Evolutionary conservation across 2,113 vertebrate species (phyloP).

Genomic region (Hystrix cristata): DNA sequence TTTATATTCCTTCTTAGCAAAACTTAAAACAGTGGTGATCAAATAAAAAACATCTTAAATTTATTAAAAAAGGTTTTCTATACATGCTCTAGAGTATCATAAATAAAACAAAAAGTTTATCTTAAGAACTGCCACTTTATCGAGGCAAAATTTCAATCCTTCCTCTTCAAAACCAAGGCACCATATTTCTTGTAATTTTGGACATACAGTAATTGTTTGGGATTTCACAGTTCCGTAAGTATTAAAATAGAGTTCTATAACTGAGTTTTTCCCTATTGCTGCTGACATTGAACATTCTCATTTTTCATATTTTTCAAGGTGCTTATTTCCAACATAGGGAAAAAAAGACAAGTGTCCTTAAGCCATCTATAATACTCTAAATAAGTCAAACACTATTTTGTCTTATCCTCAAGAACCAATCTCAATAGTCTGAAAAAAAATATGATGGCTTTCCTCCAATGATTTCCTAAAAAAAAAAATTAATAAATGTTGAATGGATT

Average conservation of each 20-base stretch:
- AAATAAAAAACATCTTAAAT: conserved; percentile 44
- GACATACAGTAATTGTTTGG: conserved; percentile 66
- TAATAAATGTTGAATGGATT: conserved; percentile 58
- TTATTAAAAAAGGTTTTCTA: conserved; percentile 62
- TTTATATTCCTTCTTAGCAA: conserved; percentile 43
- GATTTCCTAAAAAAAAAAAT: conserved; percentile 32
- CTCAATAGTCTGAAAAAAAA: conserved; percentile 61
- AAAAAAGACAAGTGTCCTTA: conserved; percentile 49
- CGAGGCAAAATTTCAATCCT: conserved; percentile 56
- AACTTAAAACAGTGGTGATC: conserved; percentile 55
- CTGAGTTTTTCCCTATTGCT: conserved; percentile 48
- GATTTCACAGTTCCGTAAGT: conserved; percentile 74
- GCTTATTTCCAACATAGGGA: conserved; percentile 17
- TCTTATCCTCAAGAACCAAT: conserved; percentile 43
- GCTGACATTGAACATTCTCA: conserved; percentile 49
- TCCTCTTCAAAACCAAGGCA: conserved; percentile 69
- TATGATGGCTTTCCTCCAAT: conserved; percentile 13
- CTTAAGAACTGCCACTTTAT: conserved; percentile 68
- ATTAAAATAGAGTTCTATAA: conserved; percentile 69
- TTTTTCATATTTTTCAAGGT: conserved; percentile 60
- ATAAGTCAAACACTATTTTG: conserved; percentile 55
- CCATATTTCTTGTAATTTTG: conserved; percentile 71
- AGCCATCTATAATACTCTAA: conserved; percentile 15
- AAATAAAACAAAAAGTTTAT: conserved; percentile 66
- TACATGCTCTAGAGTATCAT: not conserved